A percentile compares a stretch with the other conserved stretches of the same genome.
Conservation (phyloP, 2,113 vertebrate species). For the Pyxicephalus adspersus region DNA sequence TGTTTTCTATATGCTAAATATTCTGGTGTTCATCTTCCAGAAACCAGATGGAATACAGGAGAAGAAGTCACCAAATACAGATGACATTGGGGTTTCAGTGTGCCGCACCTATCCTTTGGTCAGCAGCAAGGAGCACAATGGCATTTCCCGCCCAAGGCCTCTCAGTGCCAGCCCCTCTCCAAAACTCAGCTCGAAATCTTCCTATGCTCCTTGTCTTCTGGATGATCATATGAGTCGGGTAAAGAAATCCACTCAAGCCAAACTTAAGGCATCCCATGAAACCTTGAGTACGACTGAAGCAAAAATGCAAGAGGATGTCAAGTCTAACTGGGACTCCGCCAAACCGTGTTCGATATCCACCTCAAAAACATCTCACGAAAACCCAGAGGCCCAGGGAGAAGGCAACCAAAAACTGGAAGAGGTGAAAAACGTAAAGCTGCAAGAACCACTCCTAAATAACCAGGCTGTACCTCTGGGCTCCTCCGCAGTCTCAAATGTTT, state of each 20-base stretch:
- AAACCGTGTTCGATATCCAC: conserved; percentile 76
- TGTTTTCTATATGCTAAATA: no score
- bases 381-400: conserved; percentile 71
- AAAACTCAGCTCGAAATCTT: conserved; percentile 62
- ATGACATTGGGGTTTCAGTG: conserved; percentile 77
- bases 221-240: conserved; percentile 74
- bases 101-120: conserved; percentile 7
- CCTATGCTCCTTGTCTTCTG: conserved; percentile 61
- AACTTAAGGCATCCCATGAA: conserved; percentile 61
- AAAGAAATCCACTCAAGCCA: conserved; percentile 72
- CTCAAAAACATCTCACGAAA: conserved; percentile 73
- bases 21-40: conserved; percentile 33
- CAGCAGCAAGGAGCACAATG: conserved; percentile 60
- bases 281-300: conserved; percentile 52
- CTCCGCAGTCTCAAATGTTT: conserved; percentile 49
- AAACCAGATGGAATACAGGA: conserved; percentile 57
- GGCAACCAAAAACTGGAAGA: conserved; percentile 65
- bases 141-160: conserved; percentile 25
- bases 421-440: conserved; percentile 47
- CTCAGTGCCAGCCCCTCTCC: conserved; percentile 63
- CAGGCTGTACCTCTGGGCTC: conserved; percentile 64
- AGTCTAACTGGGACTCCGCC: conserved; percentile 68
- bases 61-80: conserved; percentile 73
- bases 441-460: neutral
- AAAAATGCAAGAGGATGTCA: conserved; percentile 60